phyloP scores from a whole-genome alignment of 1,140 invertebrate species.

The Drosophila burlai region DNA sequence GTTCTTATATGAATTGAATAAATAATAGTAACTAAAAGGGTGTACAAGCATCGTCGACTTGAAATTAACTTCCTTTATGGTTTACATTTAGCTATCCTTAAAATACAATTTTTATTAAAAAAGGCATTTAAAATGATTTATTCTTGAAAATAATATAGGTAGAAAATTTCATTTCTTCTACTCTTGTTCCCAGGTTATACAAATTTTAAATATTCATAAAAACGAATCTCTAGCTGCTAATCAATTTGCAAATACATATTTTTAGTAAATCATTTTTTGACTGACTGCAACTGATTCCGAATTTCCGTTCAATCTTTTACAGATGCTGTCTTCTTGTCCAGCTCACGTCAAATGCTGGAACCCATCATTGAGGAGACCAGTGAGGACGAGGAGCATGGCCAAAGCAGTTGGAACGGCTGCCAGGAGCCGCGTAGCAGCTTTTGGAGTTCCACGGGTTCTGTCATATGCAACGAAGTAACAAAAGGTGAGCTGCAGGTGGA shows the following conservation, averaged over 20 bases:
- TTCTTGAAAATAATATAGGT: too few relatives aligned
- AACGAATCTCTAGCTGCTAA: not conserved
- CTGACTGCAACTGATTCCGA: not conserved
- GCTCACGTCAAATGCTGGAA: conserved; percentile 86
- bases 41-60: too few relatives aligned
- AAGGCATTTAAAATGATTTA: too few relatives aligned
- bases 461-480: conserved; percentile 85
- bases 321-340: conserved; percentile 81
- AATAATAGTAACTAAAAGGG: too few relatives aligned
- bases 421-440: conserved; percentile 80
- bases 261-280: not conserved
- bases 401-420: conserved; percentile 63
- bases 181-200: not conserved
- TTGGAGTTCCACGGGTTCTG: conserved; percentile 87
- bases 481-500: conserved; percentile 76
- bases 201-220: not conserved
- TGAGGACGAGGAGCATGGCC: conserved; percentile 88
- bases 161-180: too few relatives aligned
- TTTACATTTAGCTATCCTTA: too few relatives aligned
- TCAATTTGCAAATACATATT: not conserved
- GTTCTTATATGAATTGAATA: not conserved
- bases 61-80: too few relatives aligned
- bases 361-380: conserved; percentile 91
- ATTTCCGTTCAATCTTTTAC: conserved; percentile 29
- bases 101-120: too few relatives aligned